These are phyloP conservation scores for Nasonia vitripennis DNA, from an alignment of 1,140 invertebrate genomes.

Conservation along the genomic window DNA sequence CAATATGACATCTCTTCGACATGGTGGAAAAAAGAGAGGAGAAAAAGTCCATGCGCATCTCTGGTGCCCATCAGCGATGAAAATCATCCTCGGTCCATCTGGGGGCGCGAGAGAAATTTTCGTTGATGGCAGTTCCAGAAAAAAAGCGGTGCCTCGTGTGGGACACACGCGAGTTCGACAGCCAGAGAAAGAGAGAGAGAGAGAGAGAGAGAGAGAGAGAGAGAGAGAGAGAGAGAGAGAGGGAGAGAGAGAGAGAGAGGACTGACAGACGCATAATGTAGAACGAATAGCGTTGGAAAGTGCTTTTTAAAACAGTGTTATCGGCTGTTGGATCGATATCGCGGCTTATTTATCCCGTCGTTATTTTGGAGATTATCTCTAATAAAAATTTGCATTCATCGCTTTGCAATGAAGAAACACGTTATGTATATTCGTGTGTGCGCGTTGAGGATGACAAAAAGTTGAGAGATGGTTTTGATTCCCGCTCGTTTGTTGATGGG, in stretches of 20 bases:
- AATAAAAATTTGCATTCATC: constrained; percentile 2
- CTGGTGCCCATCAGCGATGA: constrained; percentile 35
- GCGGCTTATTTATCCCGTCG: neutral
- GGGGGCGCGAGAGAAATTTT: constrained; percentile 4
- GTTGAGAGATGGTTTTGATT: too few species aligned
- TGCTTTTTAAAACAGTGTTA: constrained; percentile 27
- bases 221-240: too few species aligned
- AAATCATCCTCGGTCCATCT: constrained; percentile 43
- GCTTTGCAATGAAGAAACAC: neutral
- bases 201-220: too few species aligned
- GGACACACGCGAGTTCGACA: neutral
- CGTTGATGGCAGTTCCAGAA: neutral
- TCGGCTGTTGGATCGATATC: constrained; percentile 2
- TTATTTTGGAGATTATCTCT: neutral
- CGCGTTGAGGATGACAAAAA: too few species aligned
- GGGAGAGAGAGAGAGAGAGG: too few species aligned
- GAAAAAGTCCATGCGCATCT: constrained; percentile 47
- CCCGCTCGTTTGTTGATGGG: too few species aligned
- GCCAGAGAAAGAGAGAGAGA: too few species aligned
- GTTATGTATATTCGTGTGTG: neutral
- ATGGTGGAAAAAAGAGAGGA: constrained; percentile 22
- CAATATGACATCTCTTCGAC: neutral
- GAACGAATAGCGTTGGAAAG: constrained; percentile 35
- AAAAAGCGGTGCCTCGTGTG: neutral
- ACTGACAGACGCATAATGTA: neutral